Evolutionary conservation across 2,113 vertebrate genomes (phyloP), one percentile per base, ranked within the genome.

Genomic region (Nothobranchius furzeri): DNA sequence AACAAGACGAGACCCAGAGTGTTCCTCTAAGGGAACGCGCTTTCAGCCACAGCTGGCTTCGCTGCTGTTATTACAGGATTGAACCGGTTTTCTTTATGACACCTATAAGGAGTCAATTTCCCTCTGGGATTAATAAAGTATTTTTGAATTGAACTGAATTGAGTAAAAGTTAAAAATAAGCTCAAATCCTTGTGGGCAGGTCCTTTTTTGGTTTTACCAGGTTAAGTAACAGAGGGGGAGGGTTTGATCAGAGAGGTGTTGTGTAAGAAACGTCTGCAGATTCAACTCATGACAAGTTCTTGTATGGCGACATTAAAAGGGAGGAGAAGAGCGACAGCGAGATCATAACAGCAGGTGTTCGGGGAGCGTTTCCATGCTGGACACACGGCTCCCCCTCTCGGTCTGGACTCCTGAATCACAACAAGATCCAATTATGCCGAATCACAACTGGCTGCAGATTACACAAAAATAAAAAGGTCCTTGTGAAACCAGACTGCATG

Each of bases 341-440:
- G 14, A 56, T 3, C 10, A 55, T 56, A 55, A 55, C 40, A 63
- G 48, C 37, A 78, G 57, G 53, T 25, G 0, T n/a, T 70, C 11
- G 7, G 43, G 47, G 13, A 9, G 14, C 11, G 15, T 35, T 8
- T 1, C 45, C 11, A 42, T 0, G 40, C 8, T 6, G 68, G 60
- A 56, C 43, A 58, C 9, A 74, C 42, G 43, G 84, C 84, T 60
- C 83, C 88, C 82, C 63, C 91, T 90, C 68, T 42, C 86, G 89
- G 82, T 8, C 7, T 1, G 24, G 12, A 50, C 4, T 20, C 6
- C 46, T 12, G 0, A 49, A 65, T 10, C 53, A 46, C 2, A 42
- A 30, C 42, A 11, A 54, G 25, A 53, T 6, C 43, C 24, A 24
- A 53, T 2, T 9, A 15, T n/a, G 4, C 9, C 14, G 35, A 48